Evolutionary conservation across 2,888 invertebrate species (phyloP), one percentile per base, ranked within the genome.

Genomic region (Lottia gigantea): DNA sequence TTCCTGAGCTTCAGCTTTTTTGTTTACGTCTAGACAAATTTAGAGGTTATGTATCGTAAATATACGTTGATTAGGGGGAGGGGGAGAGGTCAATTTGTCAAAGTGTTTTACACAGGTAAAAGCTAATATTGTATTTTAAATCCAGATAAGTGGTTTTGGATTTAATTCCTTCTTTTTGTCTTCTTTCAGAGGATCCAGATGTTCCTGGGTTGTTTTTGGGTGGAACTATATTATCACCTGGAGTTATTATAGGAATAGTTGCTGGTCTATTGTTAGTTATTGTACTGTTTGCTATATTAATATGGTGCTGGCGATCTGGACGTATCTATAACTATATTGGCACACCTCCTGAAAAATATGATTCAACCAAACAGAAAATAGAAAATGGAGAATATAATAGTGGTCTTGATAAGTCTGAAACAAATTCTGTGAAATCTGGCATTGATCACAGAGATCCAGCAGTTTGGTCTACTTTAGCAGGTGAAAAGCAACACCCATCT

Each of bases 281-380:
- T 14, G 78, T 77, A 8, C 74, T 83, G 16, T 76, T 74, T 8
- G 74, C 82, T 16, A 71, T 83, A 4, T 75, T 85, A 25, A 77
- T 78, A 26, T 85, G 82, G 81, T 83, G 82, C 71, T 83, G 80
- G 65, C 80, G 78, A 47, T 79, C 78, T 19, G 82, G 84, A 15
- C 73, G 71, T 47, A 68, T 81, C 11, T 40, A 49, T n/a, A 31
- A 66, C 31, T 70, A 66, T 26, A 31, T 55, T 15, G 66, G 66
- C 11, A 11, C 46, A 23, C 55, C 64, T 26, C 19, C 25, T 49
- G 64, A 31, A 23, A 65, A 69, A 45, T 31, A 68, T 4, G 67
- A 67, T 0, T 45, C 47, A 23, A n/a, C 55, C 14, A 26, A 49
- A 23, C 45, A 70, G 23, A 66, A 66, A 7, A 31, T 63, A 15